Evolutionary conservation across 1,140 invertebrate species (phyloP), one percentile per base, ranked within the genome.

Genomic region (Heliothis virescens): DNA sequence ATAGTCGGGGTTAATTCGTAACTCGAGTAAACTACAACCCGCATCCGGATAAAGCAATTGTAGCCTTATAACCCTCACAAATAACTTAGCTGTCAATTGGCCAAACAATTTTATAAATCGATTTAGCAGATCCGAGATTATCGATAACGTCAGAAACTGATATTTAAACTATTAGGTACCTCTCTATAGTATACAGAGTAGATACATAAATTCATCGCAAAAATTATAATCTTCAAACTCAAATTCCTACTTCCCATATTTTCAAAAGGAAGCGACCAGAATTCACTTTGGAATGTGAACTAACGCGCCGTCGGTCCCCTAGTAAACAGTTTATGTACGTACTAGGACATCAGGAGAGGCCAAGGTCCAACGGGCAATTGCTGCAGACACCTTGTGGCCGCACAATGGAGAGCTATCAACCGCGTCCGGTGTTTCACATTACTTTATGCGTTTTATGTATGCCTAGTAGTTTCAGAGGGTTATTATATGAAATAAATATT

Each of bases 331-430:
- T 59, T 57, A 80, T 80, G 75, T 76, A 86, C 79, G 75, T 76
- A 86, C 79, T 77, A 84, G 85, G 82, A 83, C 69, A 80, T 84
- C 79, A 83, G 76, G 63, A 85, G 86, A 86, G 84, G 85, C 86
- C 87, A 89, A 89, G 86, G 87, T 87, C 83, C 86, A 84, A 86
- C 82, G 10, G 47, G 77, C 81, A 76, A 77, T 81, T 80, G 79
- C 41, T 41, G 53, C 71, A 71, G 83, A 86, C 85, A 89, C 85
- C 87, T 85, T 74, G 80, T 74, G 48, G 48, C 69, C 82, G 79
- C 77, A 85, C 81, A 85, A 85, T 88, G 83, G 79, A 82, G 85
- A 87, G 82, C 83, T 83, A 88, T 85, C 85, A 85, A 79, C 79
- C 60, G 77, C 85, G 81, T 88, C 86, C 86, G 86, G 85, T 73